Evolutionary conservation across 2,888 invertebrate genomes (phyloP).

Genomic region (Tetanocera ferruginea): DNA sequence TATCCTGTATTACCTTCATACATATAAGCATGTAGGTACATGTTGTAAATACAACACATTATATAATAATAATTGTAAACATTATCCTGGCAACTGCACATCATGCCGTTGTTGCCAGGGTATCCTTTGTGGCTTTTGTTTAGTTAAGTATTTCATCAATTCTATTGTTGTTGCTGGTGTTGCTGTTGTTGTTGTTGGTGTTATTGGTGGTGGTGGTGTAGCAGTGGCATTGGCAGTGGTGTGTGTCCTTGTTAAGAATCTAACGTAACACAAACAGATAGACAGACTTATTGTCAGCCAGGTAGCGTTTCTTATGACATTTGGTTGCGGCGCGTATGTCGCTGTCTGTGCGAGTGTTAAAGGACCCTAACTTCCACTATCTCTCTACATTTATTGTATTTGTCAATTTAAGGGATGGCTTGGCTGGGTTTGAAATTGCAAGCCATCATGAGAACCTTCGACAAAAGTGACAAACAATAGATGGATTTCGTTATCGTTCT

Average conservation of each 20-base stretch:
- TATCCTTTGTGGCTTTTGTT: conserved; percentile 39
- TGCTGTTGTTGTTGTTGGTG: conserved; percentile 46
- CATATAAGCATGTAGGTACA: not conserved
- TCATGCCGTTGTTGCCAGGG: conserved; percentile 19
- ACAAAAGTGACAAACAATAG: conserved; percentile 36
- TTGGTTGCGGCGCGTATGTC: not conserved
- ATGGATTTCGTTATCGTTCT: conserved; percentile 25
- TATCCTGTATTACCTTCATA: not conserved
- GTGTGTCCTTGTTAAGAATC: not conserved
- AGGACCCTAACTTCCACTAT: conserved; percentile 1
- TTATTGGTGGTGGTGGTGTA: not conserved
- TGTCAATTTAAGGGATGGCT: conserved; percentile 16
- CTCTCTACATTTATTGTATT: not conserved
- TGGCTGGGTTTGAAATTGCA: not conserved
- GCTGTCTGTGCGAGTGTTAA: not conserved
- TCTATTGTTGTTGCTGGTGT: conserved; percentile 28
- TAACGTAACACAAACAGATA: not conserved
- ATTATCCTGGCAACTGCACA: conserved; percentile 28
- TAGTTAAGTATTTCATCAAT: conserved; percentile 45
- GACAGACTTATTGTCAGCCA: not conserved
- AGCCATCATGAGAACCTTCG: conserved; percentile 26
- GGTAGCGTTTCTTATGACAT: not conserved
- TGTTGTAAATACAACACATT: not conserved
- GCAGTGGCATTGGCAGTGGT: not conserved
- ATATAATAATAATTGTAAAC: not conserved